These are phyloP conservation scores for Miichthys miiuy DNA, from an alignment of 2,797 vertebrate genomes.

Conservation along the genomic window DNA sequence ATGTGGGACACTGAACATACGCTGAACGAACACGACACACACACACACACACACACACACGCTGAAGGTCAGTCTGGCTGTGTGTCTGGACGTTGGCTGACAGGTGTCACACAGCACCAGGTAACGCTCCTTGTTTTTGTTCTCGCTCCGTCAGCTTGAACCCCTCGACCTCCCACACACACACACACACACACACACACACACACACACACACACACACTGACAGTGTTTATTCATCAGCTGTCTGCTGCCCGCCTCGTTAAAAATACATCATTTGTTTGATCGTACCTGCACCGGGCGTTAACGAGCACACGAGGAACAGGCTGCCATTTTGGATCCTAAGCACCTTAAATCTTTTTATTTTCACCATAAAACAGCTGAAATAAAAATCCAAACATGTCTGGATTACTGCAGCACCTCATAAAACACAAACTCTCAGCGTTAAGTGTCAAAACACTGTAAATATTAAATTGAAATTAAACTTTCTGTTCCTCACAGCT, in stretches of 20 bases:
- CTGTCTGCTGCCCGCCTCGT: neutral
- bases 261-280: neutral
- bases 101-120: slow-evolving; percentile 61
- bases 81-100: slow-evolving; percentile 32
- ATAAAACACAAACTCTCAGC: neutral
- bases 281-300: neutral
- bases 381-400: slow-evolving; percentile 2
- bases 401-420: neutral
- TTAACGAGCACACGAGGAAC: neutral
- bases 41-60: neutral
- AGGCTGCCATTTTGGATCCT: neutral
- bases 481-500: no score
- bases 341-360: slow-evolving; percentile 6
- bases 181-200: neutral
- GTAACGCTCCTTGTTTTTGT: slow-evolving; percentile 44
- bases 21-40: slow-evolving; percentile 18
- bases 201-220: neutral
- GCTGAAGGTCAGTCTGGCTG: slow-evolving; percentile 40
- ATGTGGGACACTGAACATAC: slow-evolving; percentile 24
- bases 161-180: neutral
- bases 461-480: no score
- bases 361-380: neutral
- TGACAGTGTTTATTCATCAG: neutral
- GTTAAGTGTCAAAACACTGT: no score
- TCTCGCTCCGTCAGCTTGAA: slow-evolving; percentile 27